These are phyloP conservation scores for Serrognathus titanus DNA, from an alignment of 2,888 invertebrate genomes.

Conservation along the genomic window DNA sequence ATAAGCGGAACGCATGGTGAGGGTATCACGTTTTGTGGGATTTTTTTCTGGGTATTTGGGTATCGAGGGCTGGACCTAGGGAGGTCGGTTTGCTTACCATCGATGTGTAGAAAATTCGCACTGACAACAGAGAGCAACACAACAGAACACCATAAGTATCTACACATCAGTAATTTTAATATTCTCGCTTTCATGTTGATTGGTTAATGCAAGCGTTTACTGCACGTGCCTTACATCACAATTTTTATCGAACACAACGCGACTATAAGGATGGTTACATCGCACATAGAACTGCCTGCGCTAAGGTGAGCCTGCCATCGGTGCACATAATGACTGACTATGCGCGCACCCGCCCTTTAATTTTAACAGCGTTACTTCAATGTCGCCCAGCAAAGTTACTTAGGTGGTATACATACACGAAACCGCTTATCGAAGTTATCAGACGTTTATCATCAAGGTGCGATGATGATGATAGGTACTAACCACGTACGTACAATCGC, in stretches of 20 bases:
- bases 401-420: too few species aligned
- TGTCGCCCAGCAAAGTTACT: too few species aligned
- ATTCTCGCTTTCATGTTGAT: slow-evolving; percentile 6
- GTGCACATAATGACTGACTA: background rate
- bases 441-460: too few species aligned
- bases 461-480: too few species aligned
- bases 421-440: too few species aligned
- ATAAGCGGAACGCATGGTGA: background rate
- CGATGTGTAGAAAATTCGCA: slow-evolving; percentile 9
- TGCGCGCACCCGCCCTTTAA: background rate
- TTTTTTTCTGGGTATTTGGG: background rate
- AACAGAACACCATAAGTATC: slow-evolving; percentile 14
- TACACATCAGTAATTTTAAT: slow-evolving; percentile 15
- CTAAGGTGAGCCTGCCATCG: background rate
- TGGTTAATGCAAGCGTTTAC: background rate
- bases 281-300: background rate
- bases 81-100: slow-evolving; percentile 1
- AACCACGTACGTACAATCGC: too few species aligned
- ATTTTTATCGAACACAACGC: background rate
- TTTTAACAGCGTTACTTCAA: too few species aligned
- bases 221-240: background rate
- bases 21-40: background rate
- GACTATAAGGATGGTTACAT: background rate
- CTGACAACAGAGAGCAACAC: slow-evolving; percentile 14
- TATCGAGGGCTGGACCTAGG: background rate